Evolutionary conservation across 2,888 invertebrate species (phyloP).

Genomic region (Volucella bombylans): DNA sequence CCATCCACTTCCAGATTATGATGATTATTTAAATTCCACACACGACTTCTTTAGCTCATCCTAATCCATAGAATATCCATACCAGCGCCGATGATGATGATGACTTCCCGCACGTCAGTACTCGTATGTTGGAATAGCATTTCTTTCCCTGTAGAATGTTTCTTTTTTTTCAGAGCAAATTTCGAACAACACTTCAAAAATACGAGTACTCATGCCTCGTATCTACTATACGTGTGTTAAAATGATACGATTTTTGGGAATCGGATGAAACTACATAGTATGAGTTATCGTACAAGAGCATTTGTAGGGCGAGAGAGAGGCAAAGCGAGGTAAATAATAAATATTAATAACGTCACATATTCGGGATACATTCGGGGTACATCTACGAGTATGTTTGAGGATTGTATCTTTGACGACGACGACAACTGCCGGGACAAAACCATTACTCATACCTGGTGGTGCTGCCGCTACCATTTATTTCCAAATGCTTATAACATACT

Average conservation of each 20-base stretch:
- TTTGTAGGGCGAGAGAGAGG: slow-evolving; percentile 44
- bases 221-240: slow-evolving; percentile 27
- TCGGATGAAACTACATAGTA: slow-evolving; percentile 35
- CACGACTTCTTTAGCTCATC: slow-evolving; percentile 58
- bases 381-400: slow-evolving; percentile 1
- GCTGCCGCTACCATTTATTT: slow-evolving; percentile 59
- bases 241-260: slow-evolving; percentile 62
- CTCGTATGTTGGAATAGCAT: slow-evolving; percentile 14
- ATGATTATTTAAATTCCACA: slow-evolving; percentile 55
- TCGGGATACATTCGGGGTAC: slow-evolving; percentile 48
- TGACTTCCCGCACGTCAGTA: slow-evolving; percentile 48
- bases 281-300: slow-evolving; percentile 15
- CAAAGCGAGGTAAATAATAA: slow-evolving; percentile 67
- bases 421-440: slow-evolving; percentile 66
- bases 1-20: slow-evolving; percentile 2
- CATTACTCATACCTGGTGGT: slow-evolving; percentile 71
- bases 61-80: slow-evolving; percentile 56
- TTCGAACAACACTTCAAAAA: slow-evolving; percentile 40
- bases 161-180: slow-evolving; percentile 24
- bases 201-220: slow-evolving; percentile 11
- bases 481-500: slow-evolving; percentile 44
- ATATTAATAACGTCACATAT: slow-evolving; percentile 73
- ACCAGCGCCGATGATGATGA: slow-evolving; percentile 45
- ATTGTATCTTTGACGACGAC: slow-evolving; percentile 61
- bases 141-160: slow-evolving; percentile 7